Evolutionary conservation across 2,888 invertebrate genomes (phyloP), one percentile per base, ranked within the genome.

Genomic region (Carpatolechia fugitivella): DNA sequence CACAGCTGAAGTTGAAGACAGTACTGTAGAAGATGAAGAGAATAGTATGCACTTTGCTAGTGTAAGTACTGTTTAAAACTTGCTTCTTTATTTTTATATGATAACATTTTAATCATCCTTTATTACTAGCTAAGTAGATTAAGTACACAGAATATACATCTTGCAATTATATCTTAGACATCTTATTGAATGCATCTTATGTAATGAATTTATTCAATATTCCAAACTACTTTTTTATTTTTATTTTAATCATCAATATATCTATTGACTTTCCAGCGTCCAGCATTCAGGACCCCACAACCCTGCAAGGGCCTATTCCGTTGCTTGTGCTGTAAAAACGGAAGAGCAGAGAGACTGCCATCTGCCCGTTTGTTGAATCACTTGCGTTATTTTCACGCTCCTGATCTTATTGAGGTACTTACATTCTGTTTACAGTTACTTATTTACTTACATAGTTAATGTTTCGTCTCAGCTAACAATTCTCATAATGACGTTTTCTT

Each of bases 291-390:
- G 64, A 66, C 81, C 53, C 74, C 85, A 14, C 79, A 66, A 61
- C 74, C 85, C 54, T 85, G 85, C 65, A 90, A 86, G 62, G 91
- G 91, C 2, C 63, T 80, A 20, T 92, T 91, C 65, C 91, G 91
- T 29, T 92, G 92, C 63, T 75, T 90, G 1, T 86, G 89, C 62
- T 85, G 87, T 63, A 86, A 91, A 61, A 81, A 70, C 55, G 76
- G 78, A 10, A 91, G 89, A 58, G 67, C 66, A 1, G 75, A 79
- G 41, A 68, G 85, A 57, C 68, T 90, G 14, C 84, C 88, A 1
- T 68, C 85, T 47, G 87, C 78, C 14, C 79, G 90, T 50, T 74
- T 92, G 69, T 76, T 92, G 51, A 87, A 91, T 60, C 92, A 92
- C 65, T 74, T 92, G 35, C 87, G 89, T 54, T 85, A 85, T 68